These are phyloP conservation scores for Pycnomerus fuliginosus DNA, from an alignment of 2,888 invertebrate genomes.

Conservation along the genomic window DNA sequence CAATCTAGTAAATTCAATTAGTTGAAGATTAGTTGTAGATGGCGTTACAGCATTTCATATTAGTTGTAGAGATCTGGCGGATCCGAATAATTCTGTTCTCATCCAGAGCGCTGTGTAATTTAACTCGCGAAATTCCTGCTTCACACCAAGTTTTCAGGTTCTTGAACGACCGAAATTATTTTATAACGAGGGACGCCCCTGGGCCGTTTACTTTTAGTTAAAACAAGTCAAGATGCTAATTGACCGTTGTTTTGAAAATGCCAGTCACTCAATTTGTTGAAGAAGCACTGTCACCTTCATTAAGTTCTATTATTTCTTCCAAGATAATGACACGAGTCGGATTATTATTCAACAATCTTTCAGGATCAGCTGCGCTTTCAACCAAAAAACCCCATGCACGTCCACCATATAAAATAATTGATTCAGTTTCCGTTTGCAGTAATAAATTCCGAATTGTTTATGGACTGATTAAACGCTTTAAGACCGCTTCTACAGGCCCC, in stretches of 20 bases:
- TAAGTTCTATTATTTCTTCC: slow-evolving; percentile 43
- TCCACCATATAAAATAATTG: no score
- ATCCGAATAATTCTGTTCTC: slow-evolving; percentile 33
- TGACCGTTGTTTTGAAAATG: slow-evolving; percentile 47
- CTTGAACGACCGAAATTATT: slow-evolving; percentile 39
- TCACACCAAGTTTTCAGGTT: no score
- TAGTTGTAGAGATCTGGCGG: slow-evolving; percentile 39
- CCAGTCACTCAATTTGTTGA: slow-evolving; percentile 42
- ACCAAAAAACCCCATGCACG: no score
- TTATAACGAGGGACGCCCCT: slow-evolving; percentile 38
- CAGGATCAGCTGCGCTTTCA: no score
- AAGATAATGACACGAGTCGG: slow-evolving; percentile 38
- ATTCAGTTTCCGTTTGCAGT: slow-evolving; percentile 27
- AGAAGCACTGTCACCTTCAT: slow-evolving; percentile 44
- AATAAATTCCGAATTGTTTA: slow-evolving; percentile 32
- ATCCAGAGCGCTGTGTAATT: slow-evolving; percentile 21
- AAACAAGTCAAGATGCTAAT: slow-evolving; percentile 44
- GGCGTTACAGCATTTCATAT: slow-evolving; percentile 39
- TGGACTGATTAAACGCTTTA: slow-evolving; percentile 31
- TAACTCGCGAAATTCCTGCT: no score
- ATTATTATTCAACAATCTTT: no score
- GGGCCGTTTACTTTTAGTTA: slow-evolving; percentile 42
- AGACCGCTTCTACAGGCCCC: slow-evolving; percentile 21
- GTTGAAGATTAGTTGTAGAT: slow-evolving; percentile 52
- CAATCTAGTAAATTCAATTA: slow-evolving; percentile 54